These are phyloP conservation scores for Amblyopsis rosae DNA, from an alignment of 2,113 vertebrate genomes.

Conservation along the genomic window DNA sequence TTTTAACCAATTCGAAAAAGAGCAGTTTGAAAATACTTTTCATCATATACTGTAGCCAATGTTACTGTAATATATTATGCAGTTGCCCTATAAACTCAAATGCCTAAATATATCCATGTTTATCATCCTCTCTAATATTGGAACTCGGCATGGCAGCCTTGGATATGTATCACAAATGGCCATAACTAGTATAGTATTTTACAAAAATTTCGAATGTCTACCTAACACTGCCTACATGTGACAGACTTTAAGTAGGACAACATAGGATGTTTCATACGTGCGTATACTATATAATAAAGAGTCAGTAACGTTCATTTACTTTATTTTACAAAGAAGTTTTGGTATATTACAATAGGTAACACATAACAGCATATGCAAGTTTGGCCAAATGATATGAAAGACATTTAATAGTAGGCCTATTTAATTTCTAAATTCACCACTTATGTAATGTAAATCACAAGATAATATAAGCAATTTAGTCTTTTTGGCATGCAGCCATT, in stretches of 20 bases:
- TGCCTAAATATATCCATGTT: neutral
- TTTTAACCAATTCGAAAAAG: neutral
- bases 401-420: neutral
- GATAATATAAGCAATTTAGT: neutral
- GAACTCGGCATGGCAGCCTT: neutral
- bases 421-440: no score
- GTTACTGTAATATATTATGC: neutral
- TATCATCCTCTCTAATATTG: neutral
- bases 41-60: neutral
- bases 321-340: slow-evolving; percentile 49
- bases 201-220: neutral
- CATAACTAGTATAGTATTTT: neutral
- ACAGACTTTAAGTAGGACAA: neutral
- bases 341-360: slow-evolving; percentile 38
- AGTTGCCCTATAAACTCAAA: neutral
- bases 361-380: slow-evolving; percentile 12
- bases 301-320: slow-evolving; percentile 3
- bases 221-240: neutral
- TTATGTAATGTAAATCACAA: no score
- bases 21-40: neutral
- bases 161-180: no score
- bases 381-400: neutral
- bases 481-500: neutral
- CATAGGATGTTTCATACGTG: no score
- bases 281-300: neutral